phyloP scores from a whole-genome alignment of 2,888 invertebrate species.

The Autographa pulchrina region DNA sequence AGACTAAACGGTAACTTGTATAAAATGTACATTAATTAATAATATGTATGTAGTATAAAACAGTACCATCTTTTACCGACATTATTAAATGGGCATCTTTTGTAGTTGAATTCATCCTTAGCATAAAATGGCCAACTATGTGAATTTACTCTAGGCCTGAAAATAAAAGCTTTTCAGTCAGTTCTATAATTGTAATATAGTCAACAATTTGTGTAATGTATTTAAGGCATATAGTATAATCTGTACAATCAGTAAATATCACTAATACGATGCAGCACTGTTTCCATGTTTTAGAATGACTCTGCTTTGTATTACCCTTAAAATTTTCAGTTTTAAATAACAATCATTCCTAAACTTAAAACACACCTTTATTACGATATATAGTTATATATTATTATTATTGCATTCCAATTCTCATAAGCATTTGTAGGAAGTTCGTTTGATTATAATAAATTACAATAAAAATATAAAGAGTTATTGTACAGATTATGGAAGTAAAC shows the following conservation, averaged over 20 bases:
- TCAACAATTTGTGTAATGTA: constrained; percentile 67
- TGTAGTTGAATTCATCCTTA: constrained; percentile 80
- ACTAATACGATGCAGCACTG: constrained; percentile 43
- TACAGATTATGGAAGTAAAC: constrained; percentile 58
- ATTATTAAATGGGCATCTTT: constrained; percentile 77
- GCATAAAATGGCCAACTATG: constrained; percentile 81
- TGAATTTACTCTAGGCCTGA: constrained; percentile 83
- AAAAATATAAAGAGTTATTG: constrained; percentile 51
- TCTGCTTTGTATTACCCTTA: constrained; percentile 50
- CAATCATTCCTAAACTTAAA: constrained; percentile 55
- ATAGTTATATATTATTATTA: constrained; percentile 53
- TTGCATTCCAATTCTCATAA: constrained; percentile 58
- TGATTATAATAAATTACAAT: constrained; percentile 53
- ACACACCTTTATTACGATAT: constrained; percentile 56
- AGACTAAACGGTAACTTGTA: constrained; percentile 89
- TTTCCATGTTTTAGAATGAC: constrained; percentile 42
- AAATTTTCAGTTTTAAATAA: constrained; percentile 53
- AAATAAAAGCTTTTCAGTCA: constrained; percentile 76
- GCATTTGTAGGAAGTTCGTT: constrained; percentile 55
- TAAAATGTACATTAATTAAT: constrained; percentile 86
- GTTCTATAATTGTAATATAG: constrained; percentile 67
- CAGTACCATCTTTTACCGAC: constrained; percentile 80
- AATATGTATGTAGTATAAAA: constrained; percentile 80
- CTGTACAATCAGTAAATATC: constrained; percentile 62
- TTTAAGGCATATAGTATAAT: constrained; percentile 64